Percentiles rank a stretch among this genome's conserved stretches.
These are phyloP conservation scores for Liasis olivaceus DNA, from an alignment of 2,797 vertebrate genomes.

Conservation along the genomic window DNA sequence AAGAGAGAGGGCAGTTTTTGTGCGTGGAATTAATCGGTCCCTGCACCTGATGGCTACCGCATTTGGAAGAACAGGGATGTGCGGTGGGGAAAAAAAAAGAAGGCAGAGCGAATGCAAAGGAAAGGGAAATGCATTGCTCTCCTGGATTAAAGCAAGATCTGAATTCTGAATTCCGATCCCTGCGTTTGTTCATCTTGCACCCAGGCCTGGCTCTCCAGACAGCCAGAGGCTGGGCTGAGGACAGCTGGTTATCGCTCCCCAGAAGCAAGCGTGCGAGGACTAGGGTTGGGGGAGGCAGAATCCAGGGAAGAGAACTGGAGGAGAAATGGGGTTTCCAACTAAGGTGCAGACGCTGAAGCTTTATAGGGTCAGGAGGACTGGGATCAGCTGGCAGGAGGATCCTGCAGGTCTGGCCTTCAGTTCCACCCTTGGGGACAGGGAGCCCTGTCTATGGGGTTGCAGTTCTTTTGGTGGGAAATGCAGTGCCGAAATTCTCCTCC, in stretches of 20 bases:
- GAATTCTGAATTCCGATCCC: background rate
- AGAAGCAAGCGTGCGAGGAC: background rate
- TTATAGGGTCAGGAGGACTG: background rate
- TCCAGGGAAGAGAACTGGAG: background rate
- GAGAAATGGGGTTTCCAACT: background rate
- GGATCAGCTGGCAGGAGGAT: background rate
- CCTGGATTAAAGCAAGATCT: background rate
- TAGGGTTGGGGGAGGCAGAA: background rate
- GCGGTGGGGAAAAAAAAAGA: slow-evolving; percentile 6
- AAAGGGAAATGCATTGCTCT: background rate
- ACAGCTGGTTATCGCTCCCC: rapidly evolving
- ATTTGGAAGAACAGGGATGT: background rate
- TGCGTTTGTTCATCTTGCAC: background rate
- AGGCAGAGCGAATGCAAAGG: background rate
- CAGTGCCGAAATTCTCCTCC: too few relatives aligned
- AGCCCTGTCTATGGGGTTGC: background rate
- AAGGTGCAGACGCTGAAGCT: background rate
- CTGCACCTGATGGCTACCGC: background rate
- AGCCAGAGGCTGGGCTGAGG: too few relatives aligned
- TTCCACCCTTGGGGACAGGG: background rate
- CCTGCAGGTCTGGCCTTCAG: background rate
- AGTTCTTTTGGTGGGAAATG: too few relatives aligned
- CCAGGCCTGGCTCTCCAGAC: background rate
- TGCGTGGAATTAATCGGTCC: background rate
- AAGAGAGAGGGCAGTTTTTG: background rate